Conservation (phyloP, 2,888 invertebrate genomes). For the Antheraea yamamai region DNA sequence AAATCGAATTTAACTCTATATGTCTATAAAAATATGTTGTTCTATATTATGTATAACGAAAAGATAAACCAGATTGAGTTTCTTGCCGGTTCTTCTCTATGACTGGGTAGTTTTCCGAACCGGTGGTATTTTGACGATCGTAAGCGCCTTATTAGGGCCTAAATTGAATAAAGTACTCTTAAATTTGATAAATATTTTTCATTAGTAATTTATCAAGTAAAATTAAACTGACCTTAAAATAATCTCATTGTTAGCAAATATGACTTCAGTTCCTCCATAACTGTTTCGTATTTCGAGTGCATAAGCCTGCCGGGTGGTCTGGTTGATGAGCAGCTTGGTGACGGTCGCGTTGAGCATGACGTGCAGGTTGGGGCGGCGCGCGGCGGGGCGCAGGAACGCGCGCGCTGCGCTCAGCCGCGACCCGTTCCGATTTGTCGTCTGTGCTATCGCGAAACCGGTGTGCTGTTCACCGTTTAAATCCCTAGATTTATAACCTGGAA, state of each 20-base stretch:
- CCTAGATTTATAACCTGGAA: conserved; percentile 85
- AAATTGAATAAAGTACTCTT: too few relatives aligned
- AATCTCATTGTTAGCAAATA: conserved; percentile 87
- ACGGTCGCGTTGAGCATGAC: conserved; percentile 92
- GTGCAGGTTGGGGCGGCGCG: conserved; percentile 89
- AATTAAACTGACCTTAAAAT: conserved; percentile 74
- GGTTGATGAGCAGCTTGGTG: conserved; percentile 88
- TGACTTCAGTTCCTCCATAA: conserved; percentile 78
- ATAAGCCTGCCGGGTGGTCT: conserved; percentile 86
- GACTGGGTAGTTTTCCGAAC: too few relatives aligned
- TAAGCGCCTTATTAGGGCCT: too few relatives aligned
- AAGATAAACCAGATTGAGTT: too few relatives aligned
- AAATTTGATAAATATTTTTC: too few relatives aligned
- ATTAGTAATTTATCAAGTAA: background rate
- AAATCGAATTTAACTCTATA: too few relatives aligned
- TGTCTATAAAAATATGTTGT: too few relatives aligned
- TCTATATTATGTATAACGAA: too few relatives aligned
- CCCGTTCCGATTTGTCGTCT: conserved; percentile 93
- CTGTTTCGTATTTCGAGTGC: conserved; percentile 88
- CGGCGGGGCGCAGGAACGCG: conserved; percentile 91
- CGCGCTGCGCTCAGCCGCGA: conserved; percentile 91
- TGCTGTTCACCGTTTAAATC: conserved; percentile 91
- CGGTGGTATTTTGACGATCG: too few relatives aligned
- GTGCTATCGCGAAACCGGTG: conserved; percentile 93
- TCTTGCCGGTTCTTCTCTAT: too few relatives aligned